A percentile compares a stretch with the other conserved stretches of the same genome.
Conservation (phyloP, 2,888 invertebrate species). For the Rutpela maculata region DNA sequence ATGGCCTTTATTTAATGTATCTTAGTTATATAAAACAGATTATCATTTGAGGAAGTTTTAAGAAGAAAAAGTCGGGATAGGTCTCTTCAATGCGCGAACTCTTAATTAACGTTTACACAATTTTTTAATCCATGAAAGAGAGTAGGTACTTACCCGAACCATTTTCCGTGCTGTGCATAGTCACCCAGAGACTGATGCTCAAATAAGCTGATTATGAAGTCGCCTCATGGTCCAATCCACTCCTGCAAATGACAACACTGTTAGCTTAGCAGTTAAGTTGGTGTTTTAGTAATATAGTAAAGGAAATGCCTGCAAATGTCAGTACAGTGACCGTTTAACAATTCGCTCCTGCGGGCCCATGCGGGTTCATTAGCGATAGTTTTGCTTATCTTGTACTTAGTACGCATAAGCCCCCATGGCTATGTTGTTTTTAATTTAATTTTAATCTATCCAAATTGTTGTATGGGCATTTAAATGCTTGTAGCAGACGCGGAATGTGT, state of each 20-base stretch:
- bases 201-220: constrained; percentile 59
- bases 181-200: constrained; percentile 62
- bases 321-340: constrained; percentile 41
- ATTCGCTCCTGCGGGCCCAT: constrained; percentile 41
- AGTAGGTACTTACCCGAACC: constrained; percentile 71
- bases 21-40: no score
- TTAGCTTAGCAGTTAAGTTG: constrained; percentile 28
- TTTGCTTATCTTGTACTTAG: constrained; percentile 30
- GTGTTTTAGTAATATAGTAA: constrained; percentile 18
- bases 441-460: neutral
- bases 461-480: neutral
- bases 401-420: constrained; percentile 11
- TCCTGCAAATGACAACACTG: constrained; percentile 38
- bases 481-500: no score
- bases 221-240: constrained; percentile 65
- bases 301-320: constrained; percentile 22
- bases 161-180: constrained; percentile 75
- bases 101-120: no score
- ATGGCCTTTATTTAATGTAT: no score
- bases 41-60: no score
- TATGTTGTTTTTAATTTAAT: constrained; percentile 19
- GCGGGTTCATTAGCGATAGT: constrained; percentile 58
- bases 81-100: no score
- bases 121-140: no score
- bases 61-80: no score